These are phyloP conservation scores for Melanerpes formicivorus DNA, from an alignment of 2,113 vertebrate genomes.

Conservation along the genomic window DNA sequence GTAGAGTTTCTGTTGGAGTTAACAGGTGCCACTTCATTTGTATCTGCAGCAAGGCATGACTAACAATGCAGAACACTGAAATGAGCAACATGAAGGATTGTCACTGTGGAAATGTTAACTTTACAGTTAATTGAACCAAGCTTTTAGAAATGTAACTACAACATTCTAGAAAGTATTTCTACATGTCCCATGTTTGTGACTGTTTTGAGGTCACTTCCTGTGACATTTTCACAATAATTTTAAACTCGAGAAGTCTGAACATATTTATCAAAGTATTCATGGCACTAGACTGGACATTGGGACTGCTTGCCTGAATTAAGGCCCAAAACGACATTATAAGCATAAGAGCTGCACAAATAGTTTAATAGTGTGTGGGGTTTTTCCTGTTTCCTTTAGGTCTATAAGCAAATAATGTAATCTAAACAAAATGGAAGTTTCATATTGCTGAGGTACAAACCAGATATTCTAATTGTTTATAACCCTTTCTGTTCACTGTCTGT, in stretches of 20 bases:
- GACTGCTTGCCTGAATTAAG: not conserved
- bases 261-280: not conserved
- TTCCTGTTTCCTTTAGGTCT: not conserved
- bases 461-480: slow-evolving; percentile 1
- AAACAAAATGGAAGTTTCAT: not conserved
- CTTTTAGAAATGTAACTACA: not conserved
- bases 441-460: not conserved
- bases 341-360: not conserved
- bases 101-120: not conserved
- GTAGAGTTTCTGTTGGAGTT: not conserved
- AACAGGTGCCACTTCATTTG: not conserved
- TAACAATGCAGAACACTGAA: not conserved
- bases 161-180: not conserved
- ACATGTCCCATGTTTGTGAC: not conserved
- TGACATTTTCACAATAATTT: not conserved
- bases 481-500: not conserved
- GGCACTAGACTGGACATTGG: not conserved
- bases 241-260: not conserved
- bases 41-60: not conserved
- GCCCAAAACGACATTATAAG: not conserved
- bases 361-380: not conserved
- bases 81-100: not conserved
- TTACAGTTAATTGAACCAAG: not conserved
- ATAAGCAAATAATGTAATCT: not conserved
- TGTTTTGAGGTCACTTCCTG: not conserved